Conservation (phyloP, 2,797 vertebrate genomes). For the Paramormyrops hopkinsi region DNA sequence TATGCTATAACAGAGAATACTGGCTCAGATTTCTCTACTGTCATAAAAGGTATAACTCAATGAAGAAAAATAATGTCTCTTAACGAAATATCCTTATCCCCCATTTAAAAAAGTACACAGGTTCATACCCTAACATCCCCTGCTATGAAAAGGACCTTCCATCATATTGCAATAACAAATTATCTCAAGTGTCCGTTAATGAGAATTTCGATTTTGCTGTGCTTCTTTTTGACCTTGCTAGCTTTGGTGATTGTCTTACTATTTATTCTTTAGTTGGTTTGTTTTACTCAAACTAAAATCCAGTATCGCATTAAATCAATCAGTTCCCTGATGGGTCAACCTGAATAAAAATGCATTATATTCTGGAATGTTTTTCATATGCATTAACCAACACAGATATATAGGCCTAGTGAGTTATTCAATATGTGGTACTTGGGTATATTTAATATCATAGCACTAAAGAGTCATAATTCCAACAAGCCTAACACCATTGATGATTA, state of each 20-base stretch:
- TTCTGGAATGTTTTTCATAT: background rate
- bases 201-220: background rate
- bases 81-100: background rate
- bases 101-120: background rate
- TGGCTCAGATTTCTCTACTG: background rate
- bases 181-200: background rate
- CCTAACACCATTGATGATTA: background rate
- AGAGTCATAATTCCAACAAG: background rate
- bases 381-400: background rate
- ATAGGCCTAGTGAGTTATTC: background rate
- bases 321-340: background rate
- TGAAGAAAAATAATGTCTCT: background rate
- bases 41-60: background rate
- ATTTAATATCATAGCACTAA: background rate
- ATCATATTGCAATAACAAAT: background rate
- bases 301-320: background rate
- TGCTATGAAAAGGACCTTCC: background rate
- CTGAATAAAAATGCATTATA: background rate
- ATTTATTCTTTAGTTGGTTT: background rate
- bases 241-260: background rate
- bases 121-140: background rate
- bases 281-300: background rate
- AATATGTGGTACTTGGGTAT: background rate
- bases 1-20: background rate
- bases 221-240: background rate